Evolutionary conservation across 2,113 vertebrate species (phyloP).

Genomic region (Ivindomyrus marchei): DNA sequence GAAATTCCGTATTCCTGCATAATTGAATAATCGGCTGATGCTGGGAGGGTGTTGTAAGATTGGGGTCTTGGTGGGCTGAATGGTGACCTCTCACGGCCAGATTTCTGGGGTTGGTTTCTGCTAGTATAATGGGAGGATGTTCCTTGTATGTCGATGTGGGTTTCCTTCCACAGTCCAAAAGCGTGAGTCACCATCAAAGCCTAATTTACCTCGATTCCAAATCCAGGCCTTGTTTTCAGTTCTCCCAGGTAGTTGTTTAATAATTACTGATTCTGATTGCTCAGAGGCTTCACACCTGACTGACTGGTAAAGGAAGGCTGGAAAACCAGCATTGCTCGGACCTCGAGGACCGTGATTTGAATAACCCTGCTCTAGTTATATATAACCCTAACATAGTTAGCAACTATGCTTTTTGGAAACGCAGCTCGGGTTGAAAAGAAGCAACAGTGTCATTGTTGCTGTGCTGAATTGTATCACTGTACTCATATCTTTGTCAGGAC

Average conservation of each 20-base stretch:
- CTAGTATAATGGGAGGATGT: background rate
- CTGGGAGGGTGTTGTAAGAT: background rate
- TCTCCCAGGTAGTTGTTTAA: no score
- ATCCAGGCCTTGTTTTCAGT: no score
- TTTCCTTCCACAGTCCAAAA: background rate
- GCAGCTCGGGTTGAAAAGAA: background rate
- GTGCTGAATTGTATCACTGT: background rate
- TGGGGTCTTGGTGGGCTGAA: background rate
- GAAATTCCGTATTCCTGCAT: background rate
- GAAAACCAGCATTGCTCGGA: no score
- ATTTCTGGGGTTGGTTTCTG: background rate
- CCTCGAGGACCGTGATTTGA: no score
- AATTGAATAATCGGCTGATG: background rate
- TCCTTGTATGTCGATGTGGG: background rate
- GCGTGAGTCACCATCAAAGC: background rate
- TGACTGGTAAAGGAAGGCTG: no score
- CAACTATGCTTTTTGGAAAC: no score
- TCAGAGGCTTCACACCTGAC: no score
- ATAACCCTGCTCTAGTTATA: no score
- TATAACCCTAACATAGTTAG: no score
- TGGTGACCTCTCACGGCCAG: background rate
- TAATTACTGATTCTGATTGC: no score
- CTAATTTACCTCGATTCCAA: background rate
- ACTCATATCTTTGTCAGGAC: background rate
- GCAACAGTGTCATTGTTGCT: background rate